Evolutionary conservation across 1,140 invertebrate genomes (phyloP), one percentile per base, ranked within the genome.

Genomic region (Lepidurus arcticus): DNA sequence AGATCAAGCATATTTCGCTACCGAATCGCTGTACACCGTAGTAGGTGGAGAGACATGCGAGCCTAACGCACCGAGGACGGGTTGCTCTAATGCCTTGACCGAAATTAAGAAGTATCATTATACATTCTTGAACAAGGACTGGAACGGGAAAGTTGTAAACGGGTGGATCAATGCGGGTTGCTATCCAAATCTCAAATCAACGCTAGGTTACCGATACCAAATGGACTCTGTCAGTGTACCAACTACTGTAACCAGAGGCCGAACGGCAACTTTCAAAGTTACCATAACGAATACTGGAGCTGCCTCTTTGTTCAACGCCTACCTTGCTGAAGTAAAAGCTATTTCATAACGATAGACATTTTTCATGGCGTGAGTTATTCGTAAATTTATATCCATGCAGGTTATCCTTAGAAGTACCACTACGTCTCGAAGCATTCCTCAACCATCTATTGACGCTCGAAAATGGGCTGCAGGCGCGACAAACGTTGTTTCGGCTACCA

Each of bases 1-100:
- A 7, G 73, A 79, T 13, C 26, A 73, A 9, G 44, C 73, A 13
- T 79, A 74, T 42, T 73, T 79, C 45, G 73, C 78, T 16, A 73
- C 44, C 43, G 24, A 79, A 34, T 43, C 43, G 26, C 21, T 43
- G 13, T 79, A 77, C 73, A 74, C 42, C 42, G 44, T 75, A 7
- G 74, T 47, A 13, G 78, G 78, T 11, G 78, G 74, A n/a, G 78
- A 79, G 43, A 75, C 78, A 4, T 79, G 78, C 26, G n/a, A 44
- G 26, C 11, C 44, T 0, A 79, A 74, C 21, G 21, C 26, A 42
- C 21, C 21, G n/a, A 34, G 74, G 21, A 79, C 78, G 21, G 73
- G 43, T 6, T 79, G 78, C 73, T 21, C 78, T 11, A 45, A 45
- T 24, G 78, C 65, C n/a, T n/a, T 79, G 73, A n/a, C 24, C 10